Evolutionary conservation across 2,113 vertebrate species (phyloP), one percentile per base, ranked within the genome.

Genomic region (Trinectes maculatus): DNA sequence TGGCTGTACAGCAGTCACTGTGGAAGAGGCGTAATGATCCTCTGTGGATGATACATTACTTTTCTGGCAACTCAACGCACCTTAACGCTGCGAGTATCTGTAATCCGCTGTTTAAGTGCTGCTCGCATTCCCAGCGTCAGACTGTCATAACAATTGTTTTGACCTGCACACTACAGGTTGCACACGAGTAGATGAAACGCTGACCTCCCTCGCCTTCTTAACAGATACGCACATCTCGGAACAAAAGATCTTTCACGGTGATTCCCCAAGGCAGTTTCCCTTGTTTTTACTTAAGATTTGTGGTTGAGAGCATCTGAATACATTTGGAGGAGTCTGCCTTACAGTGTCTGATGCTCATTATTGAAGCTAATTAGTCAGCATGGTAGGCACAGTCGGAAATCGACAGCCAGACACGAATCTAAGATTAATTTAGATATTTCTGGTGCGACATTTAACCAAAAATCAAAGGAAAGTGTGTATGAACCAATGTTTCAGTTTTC

Each of bases 41-140:
- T 83, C 57, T 43, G 46, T 24, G 54, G 69, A 73, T 71, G 78
- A 84, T 77, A 31, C 75, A 84, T 79, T 60, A 56, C 79, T 82
- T 79, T 72, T 85, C 66, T 72, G 57, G 31, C 71, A 63, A 67
- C 65, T 82, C 60, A 79, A 72, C 64, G 28, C 58, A 84, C 71
- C 71, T 87, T 69, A 78, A 68, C 40, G 16, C 26, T 0, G 40
- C 47, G 29, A 61, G 44, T 63, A 46, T 78, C 57, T 40, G 46
- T 33, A 60, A 33, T 47, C 62, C 25, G 67, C 69, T 61, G 66
- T 40, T 46, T 42, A 71, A 83, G 33, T 54, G 42, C 67, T 62
- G 39, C 36, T 44, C 26, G 53, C 33, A 43, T 66, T n/a, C 40
- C 79, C 24, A n/a, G 47, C 36, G 19, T 62, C 51, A 36, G 51